Base-by-base conservation (phyloP, 1,140 invertebrate species). In the Lucilia cuprina region DNA sequence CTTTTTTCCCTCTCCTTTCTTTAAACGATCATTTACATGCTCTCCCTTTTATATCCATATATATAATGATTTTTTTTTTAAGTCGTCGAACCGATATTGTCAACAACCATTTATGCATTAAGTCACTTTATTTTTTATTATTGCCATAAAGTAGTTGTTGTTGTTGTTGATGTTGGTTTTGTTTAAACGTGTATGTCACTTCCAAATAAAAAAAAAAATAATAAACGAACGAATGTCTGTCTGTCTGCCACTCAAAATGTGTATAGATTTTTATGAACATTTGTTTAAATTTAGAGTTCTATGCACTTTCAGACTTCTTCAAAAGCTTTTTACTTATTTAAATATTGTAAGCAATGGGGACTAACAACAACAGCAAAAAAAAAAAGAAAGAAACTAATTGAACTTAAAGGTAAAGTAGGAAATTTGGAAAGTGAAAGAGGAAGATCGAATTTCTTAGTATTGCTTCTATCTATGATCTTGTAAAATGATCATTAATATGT, bases 21-120 rank as follows among this genome's bases (percentile, higher is more conserved):
- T 55, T 55, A 0, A 5, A 55, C 50, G 17, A 17, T n/a, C 50
- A 8, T 14, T 17, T 8, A 21, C 5, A 3, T 21, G 65, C 60
- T 65, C 60, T 17, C 14, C n/a, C n/a, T 65, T 8, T 17, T 8
- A 19, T 19, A 17, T 70, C 19, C 19, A 70, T 70, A n/a, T 30
- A 30, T 30, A n/a, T n/a, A n/a, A n/a, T n/a, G n/a, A n/a, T 30
- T 1, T 30, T 30, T 30, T 70, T 19, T 70, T 70, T 70, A 19
- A 70, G 65, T 70, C 65, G 65, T 21, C 65, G 65, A 70, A 70
- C 65, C 65, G 21, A 55, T 55, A 55, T 55, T 17, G 50, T 70
- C 65, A 70, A 12, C 65, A 70, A 70, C 65, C 65, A 70, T 70
- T 70, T 70, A 70, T 70, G 65, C 65, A 70, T 70, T 70, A 70